Percentiles rank a stretch among this genome's conserved stretches.
Evolutionary conservation across 2,888 invertebrate genomes (phyloP).

Genomic region (Mylabris sibirica): DNA sequence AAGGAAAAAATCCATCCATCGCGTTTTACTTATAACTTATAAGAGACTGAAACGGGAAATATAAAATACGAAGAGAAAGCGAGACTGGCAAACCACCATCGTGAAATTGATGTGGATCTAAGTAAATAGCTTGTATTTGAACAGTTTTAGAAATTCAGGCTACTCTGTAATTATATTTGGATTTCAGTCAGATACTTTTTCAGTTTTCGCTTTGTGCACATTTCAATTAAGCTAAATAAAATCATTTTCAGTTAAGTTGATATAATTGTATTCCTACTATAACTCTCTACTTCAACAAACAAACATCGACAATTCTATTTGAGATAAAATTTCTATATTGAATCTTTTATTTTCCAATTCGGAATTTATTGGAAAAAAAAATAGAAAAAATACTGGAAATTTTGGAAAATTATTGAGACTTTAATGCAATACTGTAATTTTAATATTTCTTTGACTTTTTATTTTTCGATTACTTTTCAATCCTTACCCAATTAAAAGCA

Average conservation of each 20-base stretch:
- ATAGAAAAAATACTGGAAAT: no score
- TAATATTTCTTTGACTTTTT: constrained; percentile 33
- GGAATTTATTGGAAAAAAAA: no score
- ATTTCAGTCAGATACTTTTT: constrained; percentile 51
- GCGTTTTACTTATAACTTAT: constrained; percentile 7
- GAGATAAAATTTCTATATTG: neutral
- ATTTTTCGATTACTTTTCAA: constrained; percentile 37
- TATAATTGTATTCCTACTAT: neutral
- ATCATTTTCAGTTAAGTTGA: constrained; percentile 24
- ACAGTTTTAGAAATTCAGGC: constrained; percentile 48
- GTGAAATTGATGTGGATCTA: constrained; percentile 43
- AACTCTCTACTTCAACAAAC: neutral
- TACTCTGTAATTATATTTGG: constrained; percentile 50
- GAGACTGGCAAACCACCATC: constrained; percentile 20
- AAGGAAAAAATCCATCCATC: constrained; percentile 14
- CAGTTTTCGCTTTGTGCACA: constrained; percentile 52
- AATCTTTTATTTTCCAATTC: no score
- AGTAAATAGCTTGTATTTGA: constrained; percentile 47
- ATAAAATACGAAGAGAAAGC: constrained; percentile 24
- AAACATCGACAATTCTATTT: neutral
- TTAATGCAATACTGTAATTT: constrained; percentile 25
- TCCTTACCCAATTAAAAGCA: constrained; percentile 43
- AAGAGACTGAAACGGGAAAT: constrained; percentile 15
- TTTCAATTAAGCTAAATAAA: constrained; percentile 47
- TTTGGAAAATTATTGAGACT: neutral